A percentile compares a stretch with the other conserved stretches of the same genome.
These are phyloP conservation scores for Chelonus insularis DNA, from an alignment of 1,140 invertebrate genomes.

Conservation along the genomic window DNA sequence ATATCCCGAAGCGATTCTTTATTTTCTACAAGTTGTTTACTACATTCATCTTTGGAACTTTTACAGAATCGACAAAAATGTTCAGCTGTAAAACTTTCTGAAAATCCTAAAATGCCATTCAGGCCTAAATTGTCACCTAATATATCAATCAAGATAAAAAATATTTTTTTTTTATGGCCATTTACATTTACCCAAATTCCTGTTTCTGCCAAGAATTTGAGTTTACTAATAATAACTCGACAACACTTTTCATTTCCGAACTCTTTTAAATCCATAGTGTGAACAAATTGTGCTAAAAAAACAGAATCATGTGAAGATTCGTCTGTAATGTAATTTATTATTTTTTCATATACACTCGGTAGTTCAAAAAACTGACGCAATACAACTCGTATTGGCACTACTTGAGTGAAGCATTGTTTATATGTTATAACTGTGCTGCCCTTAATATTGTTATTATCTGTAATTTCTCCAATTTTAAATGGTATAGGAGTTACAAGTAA, in stretches of 20 bases:
- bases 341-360: too few species aligned
- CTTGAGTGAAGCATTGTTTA: slow-evolving; percentile 16
- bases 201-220: neutral
- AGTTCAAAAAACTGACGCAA: too few species aligned
- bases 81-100: too few species aligned
- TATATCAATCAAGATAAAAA: neutral
- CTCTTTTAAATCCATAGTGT: neutral
- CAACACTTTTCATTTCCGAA: neutral
- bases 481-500: too few species aligned
- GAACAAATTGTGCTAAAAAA: neutral
- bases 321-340: too few species aligned
- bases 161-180: neutral
- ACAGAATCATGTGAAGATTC: too few species aligned
- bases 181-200: neutral
- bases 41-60: too few species aligned
- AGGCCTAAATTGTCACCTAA: neutral
- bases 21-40: neutral
- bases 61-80: too few species aligned
- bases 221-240: neutral
- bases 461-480: slow-evolving; percentile 15
- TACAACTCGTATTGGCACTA: too few species aligned
- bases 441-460: slow-evolving; percentile 15
- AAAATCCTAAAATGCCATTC: too few species aligned
- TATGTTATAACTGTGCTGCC: too few species aligned
- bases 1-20: neutral